These are phyloP conservation scores for Pyrgilauda ruficollis DNA, from an alignment of 2,113 vertebrate genomes.

Conservation along the genomic window DNA sequence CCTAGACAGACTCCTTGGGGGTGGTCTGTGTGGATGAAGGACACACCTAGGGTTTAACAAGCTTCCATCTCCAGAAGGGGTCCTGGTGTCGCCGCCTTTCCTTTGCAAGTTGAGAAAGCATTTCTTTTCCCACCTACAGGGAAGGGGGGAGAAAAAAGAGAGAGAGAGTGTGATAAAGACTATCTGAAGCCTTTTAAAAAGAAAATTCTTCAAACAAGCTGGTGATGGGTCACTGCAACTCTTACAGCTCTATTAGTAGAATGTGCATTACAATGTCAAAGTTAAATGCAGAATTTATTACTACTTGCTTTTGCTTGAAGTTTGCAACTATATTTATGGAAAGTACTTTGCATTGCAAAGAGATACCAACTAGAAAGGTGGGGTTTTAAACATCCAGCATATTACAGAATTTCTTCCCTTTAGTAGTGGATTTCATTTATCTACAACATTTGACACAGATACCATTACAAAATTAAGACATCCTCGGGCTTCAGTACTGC, in stretches of 20 bases:
- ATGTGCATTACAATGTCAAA: background rate
- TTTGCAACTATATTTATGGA: background rate
- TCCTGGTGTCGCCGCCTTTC: constrained; percentile 92
- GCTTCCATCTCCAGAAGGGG: constrained; percentile 98
- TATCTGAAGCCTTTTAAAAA: background rate
- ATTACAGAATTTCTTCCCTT: background rate
- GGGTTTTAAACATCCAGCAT: background rate
- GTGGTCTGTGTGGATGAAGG: constrained; percentile 70
- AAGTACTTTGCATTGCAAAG: background rate
- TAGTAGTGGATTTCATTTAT: background rate
- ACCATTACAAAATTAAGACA: background rate
- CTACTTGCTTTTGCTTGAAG: background rate
- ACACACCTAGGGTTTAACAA: constrained; percentile 85
- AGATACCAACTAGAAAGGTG: background rate
- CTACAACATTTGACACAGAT: background rate
- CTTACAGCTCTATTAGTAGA: background rate
- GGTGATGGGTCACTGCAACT: background rate
- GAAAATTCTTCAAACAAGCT: background rate
- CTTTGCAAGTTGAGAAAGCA: constrained; percentile 93
- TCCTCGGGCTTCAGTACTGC: background rate
- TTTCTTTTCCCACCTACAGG: constrained; percentile 90
- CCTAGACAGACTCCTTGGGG: constrained; percentile 68
- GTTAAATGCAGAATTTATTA: background rate
- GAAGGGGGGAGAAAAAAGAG: background rate
- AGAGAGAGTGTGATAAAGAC: background rate